Evolutionary conservation across 2,113 vertebrate genomes (phyloP).

Genomic region (Aegithalos caudatus): DNA sequence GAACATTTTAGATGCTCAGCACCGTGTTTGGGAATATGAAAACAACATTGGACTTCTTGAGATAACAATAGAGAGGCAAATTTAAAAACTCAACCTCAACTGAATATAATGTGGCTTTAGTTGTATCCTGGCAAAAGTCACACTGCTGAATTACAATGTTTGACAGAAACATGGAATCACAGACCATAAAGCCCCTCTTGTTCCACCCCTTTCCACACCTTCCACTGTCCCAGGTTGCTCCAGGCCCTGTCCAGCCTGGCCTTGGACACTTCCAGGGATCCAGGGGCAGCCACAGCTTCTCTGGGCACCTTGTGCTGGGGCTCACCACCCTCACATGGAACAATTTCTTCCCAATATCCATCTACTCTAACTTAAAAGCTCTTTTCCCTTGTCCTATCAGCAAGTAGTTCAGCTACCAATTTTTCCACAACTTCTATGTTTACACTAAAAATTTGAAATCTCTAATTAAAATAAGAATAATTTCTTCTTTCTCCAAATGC

Average conservation of each 20-base stretch:
- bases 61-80: not conserved
- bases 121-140: not conserved
- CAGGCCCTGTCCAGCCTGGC: fast-evolving
- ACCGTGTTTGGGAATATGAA: not conserved
- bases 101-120: not conserved
- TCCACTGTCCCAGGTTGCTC: fast-evolving
- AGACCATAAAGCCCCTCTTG: fast-evolving
- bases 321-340: fast-evolving
- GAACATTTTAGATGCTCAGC: not conserved
- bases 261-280: not conserved
- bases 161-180: not conserved
- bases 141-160: not conserved
- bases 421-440: not conserved
- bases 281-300: not conserved
- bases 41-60: not conserved
- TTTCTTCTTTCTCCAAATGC: not conserved
- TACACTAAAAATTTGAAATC: not conserved
- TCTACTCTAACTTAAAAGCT: not conserved
- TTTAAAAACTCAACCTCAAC: not conserved
- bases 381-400: not conserved
- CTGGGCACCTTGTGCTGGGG: not conserved
- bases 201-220: not conserved
- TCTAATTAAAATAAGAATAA: not conserved
- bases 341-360: not conserved
- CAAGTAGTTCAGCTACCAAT: not conserved